Evolutionary conservation across 1,140 invertebrate species (phyloP).

Genomic region (Drosophila willistoni): DNA sequence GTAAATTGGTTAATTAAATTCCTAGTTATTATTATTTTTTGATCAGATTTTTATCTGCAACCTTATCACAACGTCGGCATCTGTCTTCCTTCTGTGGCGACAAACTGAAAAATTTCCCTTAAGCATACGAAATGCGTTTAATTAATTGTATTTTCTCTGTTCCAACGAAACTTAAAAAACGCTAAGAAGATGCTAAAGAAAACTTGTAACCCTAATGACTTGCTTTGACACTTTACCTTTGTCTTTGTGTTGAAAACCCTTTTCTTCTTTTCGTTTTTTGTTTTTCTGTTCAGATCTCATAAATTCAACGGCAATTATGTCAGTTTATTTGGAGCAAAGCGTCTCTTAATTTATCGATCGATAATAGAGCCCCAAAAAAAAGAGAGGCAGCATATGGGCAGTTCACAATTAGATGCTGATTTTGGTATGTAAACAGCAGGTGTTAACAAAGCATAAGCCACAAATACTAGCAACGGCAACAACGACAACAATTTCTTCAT

Average conservation of each 20-base stretch:
- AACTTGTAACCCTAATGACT: constrained; percentile 71
- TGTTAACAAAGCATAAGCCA: constrained; percentile 60
- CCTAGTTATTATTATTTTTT: constrained; percentile 34
- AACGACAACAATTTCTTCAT: constrained; percentile 43
- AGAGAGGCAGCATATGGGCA: constrained; percentile 59
- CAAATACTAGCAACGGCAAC: constrained; percentile 28
- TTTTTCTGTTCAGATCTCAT: constrained; percentile 39
- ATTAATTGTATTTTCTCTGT: constrained; percentile 58
- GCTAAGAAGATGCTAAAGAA: neutral
- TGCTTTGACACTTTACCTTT: constrained; percentile 79
- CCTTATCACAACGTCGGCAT: constrained; percentile 64
- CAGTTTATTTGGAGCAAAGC: constrained; percentile 81
- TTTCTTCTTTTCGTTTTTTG: constrained; percentile 6
- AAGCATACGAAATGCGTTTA: constrained; percentile 62
- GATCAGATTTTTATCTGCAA: constrained; percentile 71
- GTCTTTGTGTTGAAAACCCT: constrained; percentile 57
- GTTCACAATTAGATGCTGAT: constrained; percentile 77
- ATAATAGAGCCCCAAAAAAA: constrained; percentile 16
- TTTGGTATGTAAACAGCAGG: constrained; percentile 76
- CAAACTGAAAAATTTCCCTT: constrained; percentile 65
- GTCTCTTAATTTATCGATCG: constrained; percentile 67
- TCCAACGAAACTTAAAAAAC: constrained; percentile 5
- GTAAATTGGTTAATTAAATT: constrained; percentile 54
- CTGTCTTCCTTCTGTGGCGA: constrained; percentile 46
- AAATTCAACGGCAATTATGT: constrained; percentile 79